Conservation (phyloP, 2,888 invertebrate genomes). For the Digitonthophagus gazella region DNA sequence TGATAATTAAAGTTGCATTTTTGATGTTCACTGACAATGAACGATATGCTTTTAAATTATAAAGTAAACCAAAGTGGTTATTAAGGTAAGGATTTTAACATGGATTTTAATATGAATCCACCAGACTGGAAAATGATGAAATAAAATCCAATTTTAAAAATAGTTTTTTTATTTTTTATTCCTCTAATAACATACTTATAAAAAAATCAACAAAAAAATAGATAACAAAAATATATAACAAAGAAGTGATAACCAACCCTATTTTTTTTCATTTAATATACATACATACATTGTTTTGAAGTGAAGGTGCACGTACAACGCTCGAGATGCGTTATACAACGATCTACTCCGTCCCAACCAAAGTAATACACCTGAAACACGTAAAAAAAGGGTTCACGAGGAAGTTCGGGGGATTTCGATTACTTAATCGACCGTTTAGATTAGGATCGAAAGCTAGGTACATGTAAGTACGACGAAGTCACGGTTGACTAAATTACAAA, state of each 20-base stretch:
- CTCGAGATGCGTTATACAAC: background rate
- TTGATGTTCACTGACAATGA: no score
- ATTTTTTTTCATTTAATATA: background rate
- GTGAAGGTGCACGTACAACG: no score
- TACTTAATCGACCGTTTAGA: background rate
- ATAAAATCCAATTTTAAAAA: background rate
- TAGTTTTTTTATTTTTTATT: background rate
- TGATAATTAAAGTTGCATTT: no score
- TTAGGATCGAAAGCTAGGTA: background rate
- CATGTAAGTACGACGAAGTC: no score
- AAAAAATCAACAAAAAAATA: background rate
- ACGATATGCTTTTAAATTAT: no score
- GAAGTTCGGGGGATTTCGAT: background rate
- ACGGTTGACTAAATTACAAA: background rate
- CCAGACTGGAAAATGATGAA: background rate
- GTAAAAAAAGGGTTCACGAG: background rate
- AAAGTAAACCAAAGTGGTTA: no score
- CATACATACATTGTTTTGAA: background rate
- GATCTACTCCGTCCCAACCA: background rate
- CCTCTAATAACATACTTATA: background rate
- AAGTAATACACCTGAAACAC: background rate
- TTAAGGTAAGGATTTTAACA: background rate
- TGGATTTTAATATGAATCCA: background rate
- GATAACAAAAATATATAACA: background rate
- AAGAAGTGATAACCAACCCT: background rate